Evolutionary conservation across 2,888 invertebrate genomes (phyloP), one percentile per base, ranked within the genome.

Genomic region (Argyresthia goedartella): DNA sequence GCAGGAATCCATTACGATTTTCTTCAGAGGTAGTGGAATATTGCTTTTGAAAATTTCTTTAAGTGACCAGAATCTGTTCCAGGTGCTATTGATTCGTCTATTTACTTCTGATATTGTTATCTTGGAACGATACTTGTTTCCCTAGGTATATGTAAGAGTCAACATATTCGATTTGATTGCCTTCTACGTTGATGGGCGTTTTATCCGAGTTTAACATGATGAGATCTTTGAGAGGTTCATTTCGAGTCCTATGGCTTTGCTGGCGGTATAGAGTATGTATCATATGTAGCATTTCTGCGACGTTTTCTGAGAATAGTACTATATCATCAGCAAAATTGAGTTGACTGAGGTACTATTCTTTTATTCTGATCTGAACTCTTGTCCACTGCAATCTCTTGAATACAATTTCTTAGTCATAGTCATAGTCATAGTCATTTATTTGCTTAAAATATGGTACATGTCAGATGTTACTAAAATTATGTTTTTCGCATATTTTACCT

Each of bases 341-440:
- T 9, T 50, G 41, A 8, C 8, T 50, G 8, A 50, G 15, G 11
- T 16, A 10, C 41, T 41, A 4, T 15, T 50, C 13, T 3, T 25
- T 6, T 15, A 50, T 16, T 11, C 8, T 11, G 9, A 50, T 41
- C 10, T 33, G 41, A 4, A 15, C 11, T 10, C 41, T 15, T n/a
- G 16, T 52, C 50, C 55, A 55, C 10, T 51, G 36, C 2, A 53
- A 45, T 4, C 42, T 46, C 16, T 33, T 15, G 41, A 55, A 36
- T 13, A 55, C 33, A 6, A 34, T 39, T 39, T 39, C 41, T 36
- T 51, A n/a, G n/a, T n/a, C n/a, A n/a, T n/a, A n/a, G n/a, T n/a
- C n/a, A n/a, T n/a, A n/a, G n/a, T n/a, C n/a, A n/a, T n/a, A n/a
- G n/a, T n/a, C n/a, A n/a, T n/a, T n/a, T n/a, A n/a, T n/a, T n/a